Base-by-base conservation (phyloP, 1,140 invertebrate genomes). In the Ditylenchus dipsaci region DNA sequence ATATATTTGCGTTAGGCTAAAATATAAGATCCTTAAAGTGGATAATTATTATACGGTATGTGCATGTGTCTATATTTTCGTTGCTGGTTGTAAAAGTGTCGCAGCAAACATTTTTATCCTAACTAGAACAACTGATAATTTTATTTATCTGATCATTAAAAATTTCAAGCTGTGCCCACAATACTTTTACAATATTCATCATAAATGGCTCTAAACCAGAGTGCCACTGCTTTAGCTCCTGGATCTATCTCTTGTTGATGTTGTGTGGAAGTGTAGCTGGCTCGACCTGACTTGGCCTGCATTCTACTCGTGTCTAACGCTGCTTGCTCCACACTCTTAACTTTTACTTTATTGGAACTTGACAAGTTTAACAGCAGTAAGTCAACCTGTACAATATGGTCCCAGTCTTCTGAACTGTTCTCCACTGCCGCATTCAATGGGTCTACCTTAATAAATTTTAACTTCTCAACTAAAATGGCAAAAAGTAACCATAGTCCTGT, bases 401-500 rank as follows among this genome's bases (percentile, higher is more conserved):
- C 23, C 71, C 71, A 73, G 30, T 42, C 27, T 23, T 49, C 67
- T n/a, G 53, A 49, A 9, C 13, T n/a, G n/a, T 17, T 33, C 42
- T 73, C 57, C n/a, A 43, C 71, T 17, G 73, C 73, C 17, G 73
- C 69, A 49, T 77, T 21, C 75, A 75, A 77, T 29, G 73, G 73
- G 63, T 75, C 73, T 17, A 75, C 65, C 67, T 68, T 23, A 38
- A 67, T 17, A 53, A 53, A 5, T 19, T 26, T 7, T 11, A 45
- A 13, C 43, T 45, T n/a, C 43, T n/a, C 23, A 53, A 26, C 3
- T 53, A 7, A 19, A 53, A 53, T 7, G 8, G 19, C 19, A 69
- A 65, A 9, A 26, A 29, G 17, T 67, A 17, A 86, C 84, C 89
- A 92, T 89, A 45, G 91, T 91, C 77, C 90, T 86, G 79, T 91